phyloP scores from a whole-genome alignment of 2,888 invertebrate species.

The Artemia sinica region DNA sequence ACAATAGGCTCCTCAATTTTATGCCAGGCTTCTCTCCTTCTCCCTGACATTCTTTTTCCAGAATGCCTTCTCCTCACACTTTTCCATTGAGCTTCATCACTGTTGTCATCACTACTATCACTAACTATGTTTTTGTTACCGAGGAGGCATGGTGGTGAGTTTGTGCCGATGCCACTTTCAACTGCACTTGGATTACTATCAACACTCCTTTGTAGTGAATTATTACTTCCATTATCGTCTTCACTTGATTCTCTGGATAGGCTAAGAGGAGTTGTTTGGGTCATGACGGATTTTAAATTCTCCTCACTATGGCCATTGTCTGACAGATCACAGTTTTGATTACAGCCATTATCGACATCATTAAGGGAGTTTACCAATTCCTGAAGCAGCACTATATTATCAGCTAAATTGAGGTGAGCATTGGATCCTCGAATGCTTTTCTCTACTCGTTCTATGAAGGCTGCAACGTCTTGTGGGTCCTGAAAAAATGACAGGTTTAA shows the following conservation, averaged over 20 bases:
- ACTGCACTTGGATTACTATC: conserved; percentile 16
- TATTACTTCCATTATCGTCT: conserved; percentile 8
- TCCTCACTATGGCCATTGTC: not conserved
- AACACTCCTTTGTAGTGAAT: conserved; percentile 2
- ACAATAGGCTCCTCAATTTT: conserved; percentile 2
- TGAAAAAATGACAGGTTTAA: conserved; percentile 7
- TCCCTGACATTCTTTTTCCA: conserved; percentile 17
- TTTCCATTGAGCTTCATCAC: conserved; percentile 19
- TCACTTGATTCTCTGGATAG: conserved; percentile 19
- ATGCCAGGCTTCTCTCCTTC: not conserved
- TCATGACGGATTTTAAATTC: conserved; percentile 13
- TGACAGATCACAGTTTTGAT: not conserved
- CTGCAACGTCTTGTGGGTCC: conserved; percentile 21
- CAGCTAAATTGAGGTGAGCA: not conserved
- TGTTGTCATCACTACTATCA: conserved; percentile 13
- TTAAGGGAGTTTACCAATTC: not conserved
- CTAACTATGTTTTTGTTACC: not conserved
- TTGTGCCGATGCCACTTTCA: conserved; percentile 21
- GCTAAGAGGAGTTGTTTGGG: conserved; percentile 21
- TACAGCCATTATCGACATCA: not conserved
- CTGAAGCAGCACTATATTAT: conserved; percentile 5
- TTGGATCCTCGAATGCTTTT: conserved; percentile 20
- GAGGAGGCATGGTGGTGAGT: conserved; percentile 19
- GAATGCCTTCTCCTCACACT: conserved; percentile 21
- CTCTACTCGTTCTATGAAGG: conserved; percentile 20